Percentiles rank a stretch among this genome's conserved stretches.
Conservation (phyloP, 1,140 invertebrate genomes). For the Heterodera schachtii region DNA sequence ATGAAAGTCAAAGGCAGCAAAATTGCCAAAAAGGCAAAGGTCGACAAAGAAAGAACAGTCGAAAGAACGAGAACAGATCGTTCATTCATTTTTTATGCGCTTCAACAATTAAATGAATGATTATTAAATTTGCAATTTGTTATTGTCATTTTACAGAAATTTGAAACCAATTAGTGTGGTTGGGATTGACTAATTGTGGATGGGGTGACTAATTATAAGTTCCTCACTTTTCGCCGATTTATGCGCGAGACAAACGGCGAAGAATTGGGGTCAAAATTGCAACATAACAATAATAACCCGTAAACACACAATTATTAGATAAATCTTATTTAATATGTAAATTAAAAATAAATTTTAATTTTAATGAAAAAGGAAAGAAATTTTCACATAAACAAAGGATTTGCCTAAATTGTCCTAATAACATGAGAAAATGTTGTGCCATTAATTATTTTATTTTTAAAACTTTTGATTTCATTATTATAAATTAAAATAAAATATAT, state of each 20-base stretch:
- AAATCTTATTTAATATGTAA: no score
- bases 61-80: constrained; percentile 22
- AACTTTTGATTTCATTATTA: no score
- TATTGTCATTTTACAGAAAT: not conserved
- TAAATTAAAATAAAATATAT: no score
- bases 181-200: no score
- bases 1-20: constrained; percentile 30
- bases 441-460: no score
- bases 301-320: no score
- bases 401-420: not conserved
- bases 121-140: constrained; percentile 4
- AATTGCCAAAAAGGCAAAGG: constrained; percentile 27
- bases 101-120: constrained; percentile 10
- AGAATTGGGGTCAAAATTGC: constrained; percentile 10
- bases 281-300: no score
- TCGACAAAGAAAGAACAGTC: constrained; percentile 20
- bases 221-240: not conserved
- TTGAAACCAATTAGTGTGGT: not conserved
- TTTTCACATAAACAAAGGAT: no score
- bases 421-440: not conserved
- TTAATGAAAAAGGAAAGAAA: no score
- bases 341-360: no score
- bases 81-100: not conserved
- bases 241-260: constrained; percentile 10
- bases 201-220: not conserved